phyloP scores from a whole-genome alignment of 2,797 vertebrate species.

The Sphenopsis melanotis region DNA sequence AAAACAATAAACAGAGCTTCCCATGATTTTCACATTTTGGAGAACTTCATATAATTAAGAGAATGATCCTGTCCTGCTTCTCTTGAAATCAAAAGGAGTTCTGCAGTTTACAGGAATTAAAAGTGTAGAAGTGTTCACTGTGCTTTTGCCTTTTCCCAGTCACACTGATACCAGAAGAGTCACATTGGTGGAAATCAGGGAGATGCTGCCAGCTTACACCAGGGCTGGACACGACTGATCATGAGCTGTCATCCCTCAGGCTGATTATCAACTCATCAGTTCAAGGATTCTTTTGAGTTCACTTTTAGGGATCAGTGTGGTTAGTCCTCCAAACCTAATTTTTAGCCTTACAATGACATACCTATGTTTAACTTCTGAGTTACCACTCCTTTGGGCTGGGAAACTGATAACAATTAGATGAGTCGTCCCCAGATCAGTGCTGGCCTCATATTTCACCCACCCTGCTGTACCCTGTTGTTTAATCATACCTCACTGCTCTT shows the following conservation, averaged over 20 bases:
- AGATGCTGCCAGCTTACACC: neutral
- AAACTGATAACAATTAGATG: constrained; percentile 20
- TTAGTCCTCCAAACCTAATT: neutral
- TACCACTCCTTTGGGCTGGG: constrained; percentile 9
- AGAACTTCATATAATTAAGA: neutral
- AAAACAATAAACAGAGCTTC: neutral
- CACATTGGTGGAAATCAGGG: rapidly evolving
- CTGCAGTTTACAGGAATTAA: neutral
- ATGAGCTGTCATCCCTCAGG: neutral
- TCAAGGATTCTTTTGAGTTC: constrained; percentile 11
- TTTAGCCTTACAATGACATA: neutral
- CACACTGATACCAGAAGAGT: neutral
- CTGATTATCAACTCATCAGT: neutral
- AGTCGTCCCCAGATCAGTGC: neutral
- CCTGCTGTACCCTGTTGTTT: constrained; percentile 3
- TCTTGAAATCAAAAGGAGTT: neutral
- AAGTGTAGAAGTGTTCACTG: neutral
- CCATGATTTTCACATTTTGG: neutral
- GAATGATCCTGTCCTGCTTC: neutral
- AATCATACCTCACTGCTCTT: neutral
- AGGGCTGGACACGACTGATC: rapidly evolving
- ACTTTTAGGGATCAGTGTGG: neutral
- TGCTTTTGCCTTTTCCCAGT: neutral
- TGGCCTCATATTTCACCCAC: neutral
- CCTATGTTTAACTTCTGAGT: neutral